Evolutionary conservation across 2,113 vertebrate species (phyloP), one percentile per base, ranked within the genome.

Genomic region (Cephalopholis sonnerati): DNA sequence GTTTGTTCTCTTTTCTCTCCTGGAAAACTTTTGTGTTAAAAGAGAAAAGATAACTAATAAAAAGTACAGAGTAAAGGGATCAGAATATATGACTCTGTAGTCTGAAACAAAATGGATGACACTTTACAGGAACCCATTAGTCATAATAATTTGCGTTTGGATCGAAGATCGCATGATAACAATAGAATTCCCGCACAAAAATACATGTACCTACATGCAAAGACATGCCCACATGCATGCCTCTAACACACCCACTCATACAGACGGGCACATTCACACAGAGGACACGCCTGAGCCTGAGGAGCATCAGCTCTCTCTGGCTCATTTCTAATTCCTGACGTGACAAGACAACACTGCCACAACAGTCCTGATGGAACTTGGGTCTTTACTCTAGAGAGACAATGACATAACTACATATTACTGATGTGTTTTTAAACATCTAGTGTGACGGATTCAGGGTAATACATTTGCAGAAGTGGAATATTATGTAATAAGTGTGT

Each of bases 281-380:
- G 50, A 79, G 61, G 77, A 74, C 85, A 91, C 90, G 41, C 91
- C 93, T 8, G 0, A 54, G 69, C 64, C 84, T 25, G 50, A 44
- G 82, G 81, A 86, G 50, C 46, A 65, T 69, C 66, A 50, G 15
- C 69, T 55, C 48, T 77, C 74, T 74, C 51, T 16, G 24, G 76
- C 32, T 83, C 53, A 17, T 54, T 79, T 6, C 32, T 81, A 15
- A 77, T 87, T 53, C 55, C 20, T 65, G 39, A 73, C 58, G 66
- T 67, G 48, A 87, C 68, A 65, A 46, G 36, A 82, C 51, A 39
- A 53, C 32, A 13, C n/a, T 6, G 15, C 15, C 46, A 36, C 24
- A 57, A 22, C 36, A n/a, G 55, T 36, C 51, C 32, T 61, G 25
- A 18, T 55, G 25, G 5, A 25, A 48, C 7, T 16, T 16, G 44